Conservation (phyloP, 2,888 invertebrate species). For the Mesopsocus fuscifrons region DNA sequence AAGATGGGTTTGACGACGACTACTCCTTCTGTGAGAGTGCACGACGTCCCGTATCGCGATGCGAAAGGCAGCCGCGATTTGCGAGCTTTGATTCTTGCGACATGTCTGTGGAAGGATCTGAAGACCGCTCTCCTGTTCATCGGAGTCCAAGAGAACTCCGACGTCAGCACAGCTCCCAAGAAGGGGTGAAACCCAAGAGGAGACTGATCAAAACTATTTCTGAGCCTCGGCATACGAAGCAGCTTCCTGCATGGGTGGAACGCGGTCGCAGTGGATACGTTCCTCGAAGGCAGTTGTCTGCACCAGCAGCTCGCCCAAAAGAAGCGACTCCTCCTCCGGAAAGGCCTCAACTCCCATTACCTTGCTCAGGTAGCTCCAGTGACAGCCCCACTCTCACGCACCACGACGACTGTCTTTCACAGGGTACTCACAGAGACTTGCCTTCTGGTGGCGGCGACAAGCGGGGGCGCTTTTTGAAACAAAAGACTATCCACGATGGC, state of each 20-base stretch:
- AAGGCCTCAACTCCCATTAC: not conserved
- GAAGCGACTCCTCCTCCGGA: not conserved
- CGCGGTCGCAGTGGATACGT: slow-evolving; percentile 5
- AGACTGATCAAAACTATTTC: slow-evolving; percentile 4
- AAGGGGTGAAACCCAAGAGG: not conserved
- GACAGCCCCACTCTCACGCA: slow-evolving; percentile 4
- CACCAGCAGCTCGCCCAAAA: not conserved
- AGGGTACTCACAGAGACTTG: slow-evolving; percentile 6
- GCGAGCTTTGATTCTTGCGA: slow-evolving; percentile 7
- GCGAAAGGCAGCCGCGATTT: slow-evolving; percentile 1
- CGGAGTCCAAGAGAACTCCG: not conserved
- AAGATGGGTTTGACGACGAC: slow-evolving; percentile 10
- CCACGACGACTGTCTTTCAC: not conserved
- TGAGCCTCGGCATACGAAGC: slow-evolving; percentile 1
- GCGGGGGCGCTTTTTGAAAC: slow-evolving; percentile 1
- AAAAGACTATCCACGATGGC: not conserved
- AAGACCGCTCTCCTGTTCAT: not conserved
- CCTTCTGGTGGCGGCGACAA: not conserved
- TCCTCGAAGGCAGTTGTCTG: slow-evolving; percentile 4
- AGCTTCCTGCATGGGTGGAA: slow-evolving; percentile 3
- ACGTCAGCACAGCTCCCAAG: not conserved
- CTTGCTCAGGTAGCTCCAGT: not conserved
- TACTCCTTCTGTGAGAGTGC: slow-evolving; percentile 2
- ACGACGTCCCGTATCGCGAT: not conserved
- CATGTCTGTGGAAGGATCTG: not conserved